phyloP scores from a whole-genome alignment of 2,888 invertebrate genomes.

The Endotricha flammealis region DNA sequence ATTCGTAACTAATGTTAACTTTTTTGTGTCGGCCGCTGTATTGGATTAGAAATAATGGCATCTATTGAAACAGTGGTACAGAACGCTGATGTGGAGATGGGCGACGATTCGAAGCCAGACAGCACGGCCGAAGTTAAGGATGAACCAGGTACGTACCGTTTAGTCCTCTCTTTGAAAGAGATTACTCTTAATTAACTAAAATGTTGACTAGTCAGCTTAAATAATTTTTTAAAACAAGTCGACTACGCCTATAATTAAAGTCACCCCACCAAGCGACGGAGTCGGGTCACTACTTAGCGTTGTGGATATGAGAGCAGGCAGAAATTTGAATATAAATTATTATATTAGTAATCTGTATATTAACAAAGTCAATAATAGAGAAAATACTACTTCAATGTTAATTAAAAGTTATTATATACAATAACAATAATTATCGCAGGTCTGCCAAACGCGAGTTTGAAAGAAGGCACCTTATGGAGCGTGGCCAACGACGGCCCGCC shows the following conservation, averaged over 20 bases:
- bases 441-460: conserved; percentile 69
- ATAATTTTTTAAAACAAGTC: no score
- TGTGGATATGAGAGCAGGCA: no score
- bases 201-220: no score
- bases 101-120: conserved; percentile 82
- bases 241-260: no score
- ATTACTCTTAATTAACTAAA: no score
- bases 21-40: conserved; percentile 69
- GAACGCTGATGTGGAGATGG: conserved; percentile 81
- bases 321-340: no score
- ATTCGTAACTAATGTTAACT: conserved; percentile 54
- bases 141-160: conserved; percentile 78
- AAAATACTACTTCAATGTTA: no score
- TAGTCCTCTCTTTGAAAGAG: no score
- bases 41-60: conserved; percentile 85
- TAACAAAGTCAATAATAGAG: no score
- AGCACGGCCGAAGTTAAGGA: conserved; percentile 82
- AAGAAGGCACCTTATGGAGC: conserved; percentile 91
- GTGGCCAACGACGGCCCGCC: conserved; percentile 86
- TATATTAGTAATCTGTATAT: no score
- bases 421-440: conserved; percentile 24
- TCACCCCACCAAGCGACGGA: no score
- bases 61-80: conserved; percentile 91
- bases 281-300: no score
- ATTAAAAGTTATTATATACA: neutral